phyloP scores from a whole-genome alignment of 2,888 invertebrate genomes.

The Argyra leucocephala region DNA sequence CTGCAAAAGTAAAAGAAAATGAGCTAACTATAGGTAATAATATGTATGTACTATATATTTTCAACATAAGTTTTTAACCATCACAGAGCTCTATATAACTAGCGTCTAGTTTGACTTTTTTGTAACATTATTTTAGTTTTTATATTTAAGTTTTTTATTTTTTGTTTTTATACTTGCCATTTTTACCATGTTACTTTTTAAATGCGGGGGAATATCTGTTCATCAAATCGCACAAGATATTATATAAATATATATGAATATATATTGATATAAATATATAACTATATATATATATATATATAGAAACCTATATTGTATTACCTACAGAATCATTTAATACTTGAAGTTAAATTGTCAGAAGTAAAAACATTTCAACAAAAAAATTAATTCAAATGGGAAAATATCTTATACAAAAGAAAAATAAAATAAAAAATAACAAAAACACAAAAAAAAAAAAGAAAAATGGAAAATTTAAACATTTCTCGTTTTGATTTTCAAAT shows the following conservation, averaged over 20 bases:
- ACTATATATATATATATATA: not conserved
- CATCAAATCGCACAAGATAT: not conserved
- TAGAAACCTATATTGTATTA: no score
- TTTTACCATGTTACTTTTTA: not conserved
- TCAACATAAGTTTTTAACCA: constrained; percentile 24
- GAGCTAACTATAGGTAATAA: no score
- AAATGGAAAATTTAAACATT: not conserved
- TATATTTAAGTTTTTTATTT: not conserved
- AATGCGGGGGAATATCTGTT: not conserved
- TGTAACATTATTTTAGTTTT: not conserved
- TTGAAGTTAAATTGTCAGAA: not conserved
- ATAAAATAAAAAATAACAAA: no score
- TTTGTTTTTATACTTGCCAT: not conserved
- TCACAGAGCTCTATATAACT: constrained; percentile 15
- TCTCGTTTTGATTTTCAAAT: constrained; percentile 3
- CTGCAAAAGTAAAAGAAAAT: not conserved
- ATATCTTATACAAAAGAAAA: not conserved
- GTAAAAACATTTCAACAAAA: constrained; percentile 6
- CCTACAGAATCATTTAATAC: not conserved
- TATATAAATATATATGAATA: not conserved
- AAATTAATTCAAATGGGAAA: constrained; percentile 2
- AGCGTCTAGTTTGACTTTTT: not conserved
- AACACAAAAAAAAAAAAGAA: not conserved
- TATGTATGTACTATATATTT: constrained; percentile 21
- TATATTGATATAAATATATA: no score